Base-by-base conservation (phyloP, 2,113 vertebrate species). In the Rhynchomys soricoides region DNA sequence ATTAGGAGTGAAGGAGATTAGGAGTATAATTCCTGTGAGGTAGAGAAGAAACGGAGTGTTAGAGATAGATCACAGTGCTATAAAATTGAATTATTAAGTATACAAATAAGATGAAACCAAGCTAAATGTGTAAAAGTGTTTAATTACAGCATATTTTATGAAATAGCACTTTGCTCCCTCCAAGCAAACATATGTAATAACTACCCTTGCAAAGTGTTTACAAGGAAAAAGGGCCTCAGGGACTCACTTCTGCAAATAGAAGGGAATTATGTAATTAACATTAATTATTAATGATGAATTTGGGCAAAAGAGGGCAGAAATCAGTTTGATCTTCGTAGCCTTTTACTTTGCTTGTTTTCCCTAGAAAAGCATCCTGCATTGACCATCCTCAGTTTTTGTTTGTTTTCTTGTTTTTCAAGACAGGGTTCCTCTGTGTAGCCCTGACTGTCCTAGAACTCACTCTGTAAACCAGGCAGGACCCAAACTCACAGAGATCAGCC, bases 101-200 rank as follows among this genome's bases (percentile, higher is more conserved):
- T n/a, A 78, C 52, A 73, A 34, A 43, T 89, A 59, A 89, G 52
- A 68, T 48, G 48, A 70, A 95, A 45, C 64, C 26, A 29, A 82
- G 45, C 52, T 68, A 78, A 96, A 81, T 74, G 64, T 73, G 8
- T 88, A 31, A 64, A 74, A 26, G 68, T 89, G 81, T 82, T 75
- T 87, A 55, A 79, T 87, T 83, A 78, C 66, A 37, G 71, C 85
- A 21, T 57, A 13, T 55, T 86, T 95, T 86, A 43, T 92, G 71
- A 94, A 87, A 40, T 29, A 73, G 55, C 43, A 31, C 55, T 85
- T 94, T 93, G 43, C 88, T 64, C 66, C 97, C 94, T 96, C 93
- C 7, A 59, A 81, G 77, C 93, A 94, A 89, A 17, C 37, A 21
- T 57, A 16, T 75, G 15, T 34, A 92, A 50, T 93, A 92, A 82